These are phyloP conservation scores for Pseudopodoces humilis DNA, from an alignment of 2,113 vertebrate genomes.

Conservation along the genomic window DNA sequence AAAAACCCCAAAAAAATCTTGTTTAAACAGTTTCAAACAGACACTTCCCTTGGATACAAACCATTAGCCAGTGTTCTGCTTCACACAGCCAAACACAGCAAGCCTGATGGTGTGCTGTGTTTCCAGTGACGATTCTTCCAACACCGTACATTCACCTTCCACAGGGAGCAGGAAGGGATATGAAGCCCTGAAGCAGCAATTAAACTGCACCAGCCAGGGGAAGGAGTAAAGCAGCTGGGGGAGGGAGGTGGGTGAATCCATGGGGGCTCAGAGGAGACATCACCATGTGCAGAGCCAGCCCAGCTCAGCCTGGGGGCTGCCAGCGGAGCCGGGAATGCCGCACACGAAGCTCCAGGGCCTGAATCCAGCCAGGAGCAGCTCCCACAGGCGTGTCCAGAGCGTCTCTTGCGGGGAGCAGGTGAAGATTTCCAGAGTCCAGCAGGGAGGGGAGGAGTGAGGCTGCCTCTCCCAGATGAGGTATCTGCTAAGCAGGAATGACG, in stretches of 20 bases:
- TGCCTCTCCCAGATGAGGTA: constrained; percentile 38
- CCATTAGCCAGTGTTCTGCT: neutral
- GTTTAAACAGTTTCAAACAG: neutral
- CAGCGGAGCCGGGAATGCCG: fast-evolving
- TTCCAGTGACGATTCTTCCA: neutral
- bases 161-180: neutral
- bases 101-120: fast-evolving
- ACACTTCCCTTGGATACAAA: neutral
- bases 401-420: neutral
- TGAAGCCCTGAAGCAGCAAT: neutral
- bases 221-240: neutral
- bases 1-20: neutral
- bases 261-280: neutral
- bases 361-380: neutral
- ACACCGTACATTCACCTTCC: neutral
- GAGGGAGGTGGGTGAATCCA: neutral
- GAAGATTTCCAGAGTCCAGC: neutral
- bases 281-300: fast-evolving
- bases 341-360: neutral
- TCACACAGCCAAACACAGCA: neutral
- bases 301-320: neutral
- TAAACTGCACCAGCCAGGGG: neutral
- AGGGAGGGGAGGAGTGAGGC: neutral
- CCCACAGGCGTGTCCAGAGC: neutral
- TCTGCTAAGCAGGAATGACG: neutral